These are phyloP conservation scores for Indicator indicator DNA, from an alignment of 2,113 vertebrate species.

Conservation along the genomic window DNA sequence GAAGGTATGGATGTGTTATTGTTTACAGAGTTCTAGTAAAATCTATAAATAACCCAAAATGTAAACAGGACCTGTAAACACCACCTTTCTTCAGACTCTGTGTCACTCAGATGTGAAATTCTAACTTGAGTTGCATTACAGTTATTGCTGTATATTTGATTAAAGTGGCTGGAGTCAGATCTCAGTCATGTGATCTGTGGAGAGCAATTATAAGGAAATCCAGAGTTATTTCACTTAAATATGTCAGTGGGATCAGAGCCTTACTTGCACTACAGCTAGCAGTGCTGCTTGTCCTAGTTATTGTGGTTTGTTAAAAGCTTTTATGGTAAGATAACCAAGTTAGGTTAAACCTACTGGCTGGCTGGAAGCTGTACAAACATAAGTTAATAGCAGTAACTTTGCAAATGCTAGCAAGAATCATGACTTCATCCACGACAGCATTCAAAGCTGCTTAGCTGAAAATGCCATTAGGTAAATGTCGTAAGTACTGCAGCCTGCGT, in stretches of 20 bases:
- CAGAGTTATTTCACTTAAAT: not conserved
- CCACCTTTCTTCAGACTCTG: not conserved
- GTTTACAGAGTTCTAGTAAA: not conserved
- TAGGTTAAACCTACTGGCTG: not conserved
- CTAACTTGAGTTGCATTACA: not conserved
- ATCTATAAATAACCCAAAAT: not conserved
- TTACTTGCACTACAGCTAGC: not conserved
- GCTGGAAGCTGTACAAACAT: not conserved
- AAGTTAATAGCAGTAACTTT: not conserved
- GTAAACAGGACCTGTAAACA: not conserved
- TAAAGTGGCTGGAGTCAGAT: not conserved
- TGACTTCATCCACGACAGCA: not conserved
- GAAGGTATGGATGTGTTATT: not conserved
- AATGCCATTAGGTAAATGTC: conserved; percentile 23
- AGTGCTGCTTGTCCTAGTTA: not conserved
- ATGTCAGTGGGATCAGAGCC: not conserved
- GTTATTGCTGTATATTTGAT: not conserved
- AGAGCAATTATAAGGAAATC: not conserved
- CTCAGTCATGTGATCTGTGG: not conserved
- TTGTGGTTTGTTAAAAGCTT: not conserved
- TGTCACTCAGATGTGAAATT: not conserved
- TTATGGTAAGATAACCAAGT: not conserved
- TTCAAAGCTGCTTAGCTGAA: conserved; percentile 13
- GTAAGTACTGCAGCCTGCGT: not conserved
- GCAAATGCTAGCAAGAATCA: not conserved